Conservation (phyloP, 2,888 invertebrate genomes). For the Leucania comma region DNA sequence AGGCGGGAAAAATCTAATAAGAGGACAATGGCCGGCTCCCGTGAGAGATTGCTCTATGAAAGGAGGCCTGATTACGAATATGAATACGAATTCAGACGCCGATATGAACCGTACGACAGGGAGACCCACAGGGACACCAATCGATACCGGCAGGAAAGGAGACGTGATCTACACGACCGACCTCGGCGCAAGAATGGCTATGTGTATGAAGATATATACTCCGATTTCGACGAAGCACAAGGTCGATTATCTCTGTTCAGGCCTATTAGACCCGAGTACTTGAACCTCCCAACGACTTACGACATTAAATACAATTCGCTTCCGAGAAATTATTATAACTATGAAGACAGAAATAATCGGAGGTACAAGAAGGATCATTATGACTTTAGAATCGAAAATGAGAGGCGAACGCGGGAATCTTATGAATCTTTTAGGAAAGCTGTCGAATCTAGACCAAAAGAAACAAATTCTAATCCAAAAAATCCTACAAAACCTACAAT, state of each 20-base stretch:
- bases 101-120: conserved; percentile 72
- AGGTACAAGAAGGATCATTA: conserved; percentile 85
- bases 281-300: conserved; percentile 84
- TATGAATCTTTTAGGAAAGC: conserved; percentile 77
- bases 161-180: conserved; percentile 67
- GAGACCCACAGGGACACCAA: conserved; percentile 64
- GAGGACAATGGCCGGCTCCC: conserved; percentile 85
- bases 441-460: conserved; percentile 60
- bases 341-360: conserved; percentile 77
- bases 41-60: conserved; percentile 85
- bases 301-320: conserved; percentile 86
- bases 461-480: conserved; percentile 55
- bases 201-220: conserved; percentile 89
- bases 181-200: conserved; percentile 86
- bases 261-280: conserved; percentile 88
- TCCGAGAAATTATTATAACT: conserved; percentile 84
- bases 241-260: conserved; percentile 86
- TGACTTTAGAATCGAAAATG: conserved; percentile 85
- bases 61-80: conserved; percentile 79
- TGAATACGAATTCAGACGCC: conserved; percentile 76
- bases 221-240: conserved; percentile 88
- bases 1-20: conserved; percentile 75
- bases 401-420: conserved; percentile 74
- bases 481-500: conserved; percentile 50
- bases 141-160: conserved; percentile 74